Base-by-base conservation (phyloP, 2,113 vertebrate species). In the Miniopterus natalensis region DNA sequence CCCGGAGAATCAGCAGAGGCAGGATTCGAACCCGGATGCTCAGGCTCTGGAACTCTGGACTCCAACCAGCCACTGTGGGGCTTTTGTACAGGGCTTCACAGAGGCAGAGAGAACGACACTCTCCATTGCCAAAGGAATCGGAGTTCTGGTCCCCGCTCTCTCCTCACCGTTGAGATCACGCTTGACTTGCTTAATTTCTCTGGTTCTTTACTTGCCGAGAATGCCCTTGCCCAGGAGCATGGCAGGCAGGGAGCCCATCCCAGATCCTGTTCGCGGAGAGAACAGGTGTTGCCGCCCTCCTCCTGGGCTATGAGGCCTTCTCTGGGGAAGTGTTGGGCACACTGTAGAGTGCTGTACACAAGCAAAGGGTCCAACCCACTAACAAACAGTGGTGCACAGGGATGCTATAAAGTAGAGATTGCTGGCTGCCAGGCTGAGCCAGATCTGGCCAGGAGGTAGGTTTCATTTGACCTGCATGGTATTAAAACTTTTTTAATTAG, bases 351-450 rank as follows among this genome's bases (percentile, higher is more conserved):
- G 25, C 14, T 23, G 6, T 18, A 2, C 66, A 23, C 73, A 57
- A 14, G 53, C 42, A 53, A 55, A 94, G 29, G 29, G 14, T 4
- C 49, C 36, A 23, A 17, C 12, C 84, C 29, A 9, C 17, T 51
- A 3, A 6, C 51, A 42, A 23, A 13, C 14, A 5, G 5, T 6
- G 40, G 2, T 45, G 13, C 6, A 1, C 3, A n/a, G 0, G 0
- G 23, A 42, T 21, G 5, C 45, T 36, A 6, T 9, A 1, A 27
- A 36, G 20, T 40, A 1, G 18, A 79, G n/a, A 25, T 9, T 6
- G 2, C 18, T 27, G 13, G 18, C 10, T 1, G 8, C 6, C 29
- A 14, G n/a, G 45, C n/a, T 31, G 59, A 15, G 23, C 23, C 66
- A 36, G 25, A 42, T 5, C 18, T 18, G 51, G 23, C 49, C 6